These are phyloP conservation scores for Spodoptera frugiperda DNA, from an alignment of 1,140 invertebrate species.

Conservation along the genomic window DNA sequence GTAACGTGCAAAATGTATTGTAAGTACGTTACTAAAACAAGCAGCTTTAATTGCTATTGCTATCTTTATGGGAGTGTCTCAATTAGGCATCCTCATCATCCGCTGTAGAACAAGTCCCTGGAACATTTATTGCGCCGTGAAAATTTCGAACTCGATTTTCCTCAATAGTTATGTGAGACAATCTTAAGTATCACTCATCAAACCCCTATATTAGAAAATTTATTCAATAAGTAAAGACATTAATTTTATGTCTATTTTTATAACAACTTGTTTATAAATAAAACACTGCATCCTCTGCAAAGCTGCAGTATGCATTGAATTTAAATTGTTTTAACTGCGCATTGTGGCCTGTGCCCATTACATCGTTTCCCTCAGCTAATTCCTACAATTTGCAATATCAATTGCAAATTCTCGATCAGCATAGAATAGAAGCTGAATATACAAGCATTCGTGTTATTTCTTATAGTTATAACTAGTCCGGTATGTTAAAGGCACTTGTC, in stretches of 20 bases:
- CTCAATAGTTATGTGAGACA: too few relatives aligned
- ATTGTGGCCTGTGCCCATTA: conserved; percentile 10
- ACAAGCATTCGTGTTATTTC: conserved; percentile 24
- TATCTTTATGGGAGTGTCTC: too few relatives aligned
- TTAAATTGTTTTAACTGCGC: conserved; percentile 4
- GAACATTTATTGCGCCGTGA: too few relatives aligned
- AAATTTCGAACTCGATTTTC: background rate
- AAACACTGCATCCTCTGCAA: background rate
- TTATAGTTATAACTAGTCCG: conserved; percentile 25
- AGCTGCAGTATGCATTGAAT: conserved; percentile 10
- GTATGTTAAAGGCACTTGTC: conserved; percentile 1
- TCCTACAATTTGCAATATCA: conserved; percentile 25
- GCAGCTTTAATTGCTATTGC: too few relatives aligned
- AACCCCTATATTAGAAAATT: background rate
- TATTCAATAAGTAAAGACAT: background rate
- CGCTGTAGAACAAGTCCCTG: too few relatives aligned
- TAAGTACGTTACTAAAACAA: too few relatives aligned
- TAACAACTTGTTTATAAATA: background rate
- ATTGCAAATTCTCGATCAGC: conserved; percentile 30
- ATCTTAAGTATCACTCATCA: background rate
- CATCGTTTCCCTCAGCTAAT: conserved; percentile 19
- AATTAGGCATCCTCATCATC: too few relatives aligned
- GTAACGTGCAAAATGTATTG: background rate
- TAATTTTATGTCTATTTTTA: background rate
- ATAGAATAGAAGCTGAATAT: conserved; percentile 19